Conservation (phyloP, 2,113 vertebrate genomes). For the Pipra filicauda region DNA sequence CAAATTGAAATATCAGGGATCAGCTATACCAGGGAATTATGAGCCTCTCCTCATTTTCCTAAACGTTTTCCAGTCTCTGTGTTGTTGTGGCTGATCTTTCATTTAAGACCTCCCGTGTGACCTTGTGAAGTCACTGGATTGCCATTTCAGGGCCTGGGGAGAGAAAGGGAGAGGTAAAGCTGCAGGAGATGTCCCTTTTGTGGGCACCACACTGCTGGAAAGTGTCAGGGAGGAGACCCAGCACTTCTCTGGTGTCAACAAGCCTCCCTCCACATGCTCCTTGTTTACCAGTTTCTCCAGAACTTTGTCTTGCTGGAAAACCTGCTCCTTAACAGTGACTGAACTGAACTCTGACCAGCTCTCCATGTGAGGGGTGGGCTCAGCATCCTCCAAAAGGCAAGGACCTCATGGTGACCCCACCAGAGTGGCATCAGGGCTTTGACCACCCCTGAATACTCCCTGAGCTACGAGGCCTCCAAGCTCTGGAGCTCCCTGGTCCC, state of each 20-base stretch:
- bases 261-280: neutral
- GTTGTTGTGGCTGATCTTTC: neutral
- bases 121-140: neutral
- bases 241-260: fast-evolving
- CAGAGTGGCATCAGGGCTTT: neutral
- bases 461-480: fast-evolving
- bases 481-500: neutral
- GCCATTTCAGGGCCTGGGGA: neutral
- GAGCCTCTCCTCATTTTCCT: neutral
- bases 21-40: neutral
- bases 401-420: neutral
- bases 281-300: neutral
- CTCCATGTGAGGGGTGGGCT: neutral
- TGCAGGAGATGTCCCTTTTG: neutral
- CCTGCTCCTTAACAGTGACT: fast-evolving
- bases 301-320: neutral
- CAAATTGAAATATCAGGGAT: neutral
- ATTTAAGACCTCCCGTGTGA: neutral
- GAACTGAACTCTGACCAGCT: neutral
- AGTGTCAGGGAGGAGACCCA: neutral
- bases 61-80: neutral
- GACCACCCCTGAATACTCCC: neutral
- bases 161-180: neutral
- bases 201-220: neutral
- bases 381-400: neutral